A percentile compares a stretch with the other conserved stretches of the same genome.
phyloP scores from a whole-genome alignment of 2,888 invertebrate species.

The Cryptops parisi region DNA sequence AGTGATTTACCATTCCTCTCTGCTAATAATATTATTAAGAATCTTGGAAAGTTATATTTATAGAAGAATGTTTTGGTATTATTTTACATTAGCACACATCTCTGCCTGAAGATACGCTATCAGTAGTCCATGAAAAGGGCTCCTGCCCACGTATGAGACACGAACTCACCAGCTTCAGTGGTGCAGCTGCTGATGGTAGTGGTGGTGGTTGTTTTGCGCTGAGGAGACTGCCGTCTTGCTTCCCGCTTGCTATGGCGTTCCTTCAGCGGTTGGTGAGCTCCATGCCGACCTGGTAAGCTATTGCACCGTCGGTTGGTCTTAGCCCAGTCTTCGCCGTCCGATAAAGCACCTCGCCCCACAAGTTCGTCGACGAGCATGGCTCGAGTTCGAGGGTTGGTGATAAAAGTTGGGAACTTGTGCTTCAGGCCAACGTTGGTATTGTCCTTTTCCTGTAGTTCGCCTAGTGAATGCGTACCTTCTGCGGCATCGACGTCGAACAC shows the following conservation, averaged over 20 bases:
- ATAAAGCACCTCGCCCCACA: conserved; percentile 9
- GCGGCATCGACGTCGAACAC: conserved; percentile 2
- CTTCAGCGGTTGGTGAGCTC: neutral
- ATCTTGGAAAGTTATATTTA: too few relatives aligned
- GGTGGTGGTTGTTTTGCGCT: neutral
- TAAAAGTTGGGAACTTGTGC: neutral
- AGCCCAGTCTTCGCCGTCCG: conserved; percentile 10
- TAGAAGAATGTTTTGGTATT: too few relatives aligned
- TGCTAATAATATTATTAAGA: too few relatives aligned
- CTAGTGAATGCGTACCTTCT: conserved; percentile 10
- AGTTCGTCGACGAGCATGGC: conserved; percentile 9
- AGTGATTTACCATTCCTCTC: too few relatives aligned
- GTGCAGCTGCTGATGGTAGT: neutral
- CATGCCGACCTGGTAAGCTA: neutral
- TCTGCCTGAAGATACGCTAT: too few relatives aligned
- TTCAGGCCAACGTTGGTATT: neutral
- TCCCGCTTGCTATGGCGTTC: neutral
- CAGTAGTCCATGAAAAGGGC: neutral
- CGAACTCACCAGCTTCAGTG: conserved; percentile 3
- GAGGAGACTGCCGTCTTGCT: neutral
- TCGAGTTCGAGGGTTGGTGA: conserved; percentile 11
- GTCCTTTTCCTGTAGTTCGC: neutral
- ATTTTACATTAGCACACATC: too few relatives aligned
- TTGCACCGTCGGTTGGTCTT: too few relatives aligned
- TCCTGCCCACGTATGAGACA: neutral